Conservation (phyloP, 2,113 vertebrate genomes). For the Bostrychus sinensis region DNA sequence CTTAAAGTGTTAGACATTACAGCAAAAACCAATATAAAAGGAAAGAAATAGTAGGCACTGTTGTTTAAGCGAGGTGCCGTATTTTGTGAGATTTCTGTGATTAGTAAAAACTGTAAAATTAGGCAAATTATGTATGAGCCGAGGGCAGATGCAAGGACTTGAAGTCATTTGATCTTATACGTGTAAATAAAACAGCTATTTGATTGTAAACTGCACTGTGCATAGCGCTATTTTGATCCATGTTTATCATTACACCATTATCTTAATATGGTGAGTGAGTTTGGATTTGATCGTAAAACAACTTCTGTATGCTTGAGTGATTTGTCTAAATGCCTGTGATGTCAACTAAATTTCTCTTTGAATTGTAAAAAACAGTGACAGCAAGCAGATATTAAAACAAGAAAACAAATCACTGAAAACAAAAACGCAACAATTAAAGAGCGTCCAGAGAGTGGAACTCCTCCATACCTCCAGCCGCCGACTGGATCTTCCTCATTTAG, state of each 20-base stretch:
- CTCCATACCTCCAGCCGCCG: conserved; percentile 81
- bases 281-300: background rate
- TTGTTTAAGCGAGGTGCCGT: too few relatives aligned
- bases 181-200: background rate
- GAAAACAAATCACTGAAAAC: conserved; percentile 39
- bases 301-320: background rate
- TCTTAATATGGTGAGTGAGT: too few relatives aligned
- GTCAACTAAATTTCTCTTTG: conserved; percentile 18
- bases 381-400: conserved; percentile 11
- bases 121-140: background rate
- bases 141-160: background rate
- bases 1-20: conserved; percentile 28
- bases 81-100: too few relatives aligned
- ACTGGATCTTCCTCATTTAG: conserved; percentile 81
- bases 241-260: too few relatives aligned
- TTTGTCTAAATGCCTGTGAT: conserved; percentile 17
- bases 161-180: too few relatives aligned
- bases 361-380: conserved; percentile 33
- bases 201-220: background rate
- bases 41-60: conserved; percentile 10
- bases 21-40: conserved; percentile 25
- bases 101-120: background rate
- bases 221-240: too few relatives aligned
- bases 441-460: conserved; percentile 64
- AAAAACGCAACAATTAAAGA: conserved; percentile 51